These are phyloP conservation scores for Fragum whitleyi DNA, from an alignment of 2,888 invertebrate genomes.

Conservation along the genomic window DNA sequence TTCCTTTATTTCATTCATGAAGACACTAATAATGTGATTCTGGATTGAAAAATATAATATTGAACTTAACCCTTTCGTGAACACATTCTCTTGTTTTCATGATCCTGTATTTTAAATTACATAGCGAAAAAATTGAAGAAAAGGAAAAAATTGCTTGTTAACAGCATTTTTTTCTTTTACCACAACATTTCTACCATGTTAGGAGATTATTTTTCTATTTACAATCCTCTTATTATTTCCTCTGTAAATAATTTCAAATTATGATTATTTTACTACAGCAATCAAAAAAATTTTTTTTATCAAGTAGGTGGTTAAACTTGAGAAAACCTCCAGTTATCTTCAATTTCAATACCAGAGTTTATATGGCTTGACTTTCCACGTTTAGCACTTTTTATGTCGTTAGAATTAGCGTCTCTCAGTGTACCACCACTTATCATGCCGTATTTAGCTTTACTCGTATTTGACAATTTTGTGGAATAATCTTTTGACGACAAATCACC, in stretches of 20 bases:
- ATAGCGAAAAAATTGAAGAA: not conserved
- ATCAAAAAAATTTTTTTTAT: not conserved
- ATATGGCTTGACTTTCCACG: slow-evolving; percentile 66
- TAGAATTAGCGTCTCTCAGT: slow-evolving; percentile 55
- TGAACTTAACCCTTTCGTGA: no score
- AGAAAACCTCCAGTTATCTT: slow-evolving; percentile 72
- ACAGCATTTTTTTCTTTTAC: slow-evolving; percentile 12
- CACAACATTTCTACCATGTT: not conserved
- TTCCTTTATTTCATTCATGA: no score
- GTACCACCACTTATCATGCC: slow-evolving; percentile 54
- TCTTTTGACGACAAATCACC: slow-evolving; percentile 46
- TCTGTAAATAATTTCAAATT: no score
- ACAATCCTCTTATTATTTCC: no score
- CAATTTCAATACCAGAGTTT: slow-evolving; percentile 56
- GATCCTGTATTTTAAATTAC: no score
- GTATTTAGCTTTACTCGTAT: slow-evolving; percentile 52
- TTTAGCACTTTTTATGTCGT: slow-evolving; percentile 52
- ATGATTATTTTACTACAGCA: not conserved
- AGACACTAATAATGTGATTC: no score
- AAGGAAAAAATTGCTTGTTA: slow-evolving; percentile 15
- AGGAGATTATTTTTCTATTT: no score
- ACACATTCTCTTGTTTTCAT: no score
- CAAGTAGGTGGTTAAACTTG: slow-evolving; percentile 60
- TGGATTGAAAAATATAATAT: no score
- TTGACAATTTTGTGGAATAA: slow-evolving; percentile 46